Percentiles rank a stretch among this genome's conserved stretches.
Evolutionary conservation across 92 coral and sea anemone genomes (phyloP).

Genomic region (Actinernus sp.): DNA sequence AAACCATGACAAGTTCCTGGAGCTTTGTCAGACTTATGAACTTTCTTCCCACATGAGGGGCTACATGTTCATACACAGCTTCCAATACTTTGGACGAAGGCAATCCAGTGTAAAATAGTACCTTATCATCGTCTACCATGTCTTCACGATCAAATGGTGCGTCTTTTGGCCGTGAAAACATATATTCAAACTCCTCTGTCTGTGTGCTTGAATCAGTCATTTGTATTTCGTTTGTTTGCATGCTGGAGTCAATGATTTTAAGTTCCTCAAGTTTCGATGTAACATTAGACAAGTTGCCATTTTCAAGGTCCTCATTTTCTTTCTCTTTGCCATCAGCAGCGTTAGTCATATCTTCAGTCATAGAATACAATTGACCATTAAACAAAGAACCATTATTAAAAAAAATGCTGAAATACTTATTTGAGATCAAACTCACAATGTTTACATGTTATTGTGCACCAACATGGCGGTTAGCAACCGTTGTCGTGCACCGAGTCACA

Average conservation of each 20-base stretch:
- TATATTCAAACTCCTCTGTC: conserved; percentile 46
- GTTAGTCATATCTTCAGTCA: no score
- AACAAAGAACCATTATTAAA: no score
- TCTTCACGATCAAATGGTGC: conserved; percentile 37
- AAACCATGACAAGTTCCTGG: conserved; percentile 50
- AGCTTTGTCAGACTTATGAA: conserved; percentile 31
- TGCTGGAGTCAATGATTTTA: conserved; percentile 4
- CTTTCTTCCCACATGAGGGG: conserved; percentile 28
- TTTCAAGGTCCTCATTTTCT: no score
- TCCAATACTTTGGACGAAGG: conserved; percentile 30
- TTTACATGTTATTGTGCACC: no score
- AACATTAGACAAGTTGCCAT: no score
- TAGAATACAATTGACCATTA: no score
- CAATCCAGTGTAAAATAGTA: conserved; percentile 50
- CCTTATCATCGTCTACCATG: conserved; percentile 36
- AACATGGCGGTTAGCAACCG: no score
- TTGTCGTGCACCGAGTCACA: no score
- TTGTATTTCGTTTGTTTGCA: conserved; percentile 14
- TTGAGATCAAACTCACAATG: no score
- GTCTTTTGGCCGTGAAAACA: conserved; percentile 29
- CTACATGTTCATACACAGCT: conserved; percentile 39
- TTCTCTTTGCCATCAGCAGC: no score
- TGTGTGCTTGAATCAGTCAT: conserved; percentile 31
- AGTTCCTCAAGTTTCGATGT: conserved; percentile 15
- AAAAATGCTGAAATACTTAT: no score